Base-by-base conservation (phyloP, 2,888 invertebrate species). In the Diadegma fenestrale region DNA sequence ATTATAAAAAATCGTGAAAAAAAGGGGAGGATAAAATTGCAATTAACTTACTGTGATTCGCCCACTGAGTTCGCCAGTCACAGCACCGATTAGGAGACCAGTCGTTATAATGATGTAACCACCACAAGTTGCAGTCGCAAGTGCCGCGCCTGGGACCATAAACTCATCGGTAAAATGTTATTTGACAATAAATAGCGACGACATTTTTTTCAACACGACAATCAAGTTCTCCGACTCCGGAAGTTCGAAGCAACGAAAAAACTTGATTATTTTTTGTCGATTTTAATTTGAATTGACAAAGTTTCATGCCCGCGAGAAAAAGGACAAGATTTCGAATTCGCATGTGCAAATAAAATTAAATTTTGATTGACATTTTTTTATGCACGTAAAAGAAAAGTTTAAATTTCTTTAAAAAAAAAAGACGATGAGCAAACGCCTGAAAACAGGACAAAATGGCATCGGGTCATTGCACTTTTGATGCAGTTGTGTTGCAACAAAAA, bases 81-180 rank as follows among this genome's bases (percentile, higher is more conserved):
- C 92, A 33, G 96, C 95, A 19, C 96, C 97, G 85, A 97, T 92
- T 77, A 97, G 94, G 87, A 97, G 94, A 26, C 96, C 97, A 82
- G 95, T 94, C 12, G 96, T 96, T 89, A 97, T 96, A 87, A 97
- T 96, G 90, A 96, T 94, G 94, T 97, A 97, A 88, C 96, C 96
- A 94, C 93, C 92, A 89, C 93, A 92, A 41, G 94, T 94, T 71
- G 91, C 93, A 86, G 93, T 91, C 78, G 94, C 94, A 69, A 94
- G 91, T 80, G 94, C 93, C 86, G 94, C 92, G 80, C 93, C 94
- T 94, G 89, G 84, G 75, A 87, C 80, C 78, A 84, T 80, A 87
- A 88, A 89, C 80, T 48, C 77, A 73, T 54, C 58, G 64, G 54
- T 51, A 14, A 45, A 37, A 43, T 66, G 10, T 63, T 22, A 43